Percentiles rank a stretch among this genome's conserved stretches.
Evolutionary conservation across 1,140 invertebrate species (phyloP).

Genomic region (Ceratitis capitata): DNA sequence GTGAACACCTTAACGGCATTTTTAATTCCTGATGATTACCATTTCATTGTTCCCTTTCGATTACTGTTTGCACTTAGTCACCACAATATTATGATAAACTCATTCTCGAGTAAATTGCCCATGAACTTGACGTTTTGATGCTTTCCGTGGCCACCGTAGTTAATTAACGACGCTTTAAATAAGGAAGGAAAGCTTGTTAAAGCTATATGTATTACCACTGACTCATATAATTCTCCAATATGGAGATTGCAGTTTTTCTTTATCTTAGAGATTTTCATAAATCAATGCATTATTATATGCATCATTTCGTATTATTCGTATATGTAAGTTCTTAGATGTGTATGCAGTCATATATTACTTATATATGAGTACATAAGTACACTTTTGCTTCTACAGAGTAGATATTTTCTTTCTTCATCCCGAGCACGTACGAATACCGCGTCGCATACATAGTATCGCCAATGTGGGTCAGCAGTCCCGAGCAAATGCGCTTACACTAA

Average conservation of each 20-base stretch:
- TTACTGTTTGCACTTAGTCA: no score
- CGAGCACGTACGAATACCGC: not conserved
- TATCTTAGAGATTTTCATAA: not conserved
- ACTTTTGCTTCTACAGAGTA: not conserved
- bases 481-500: not conserved
- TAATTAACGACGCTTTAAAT: not conserved
- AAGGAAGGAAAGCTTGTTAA: not conserved
- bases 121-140: not conserved
- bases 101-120: no score
- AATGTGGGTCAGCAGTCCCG: conserved; percentile 16
- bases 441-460: not conserved
- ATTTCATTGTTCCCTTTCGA: no score
- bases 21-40: no score
- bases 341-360: no score
- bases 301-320: no score
- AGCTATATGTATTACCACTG: not conserved
- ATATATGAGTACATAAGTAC: not conserved
- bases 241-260: not conserved
- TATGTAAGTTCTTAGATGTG: no score
- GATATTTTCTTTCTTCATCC: not conserved
- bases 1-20: no score
- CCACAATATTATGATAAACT: no score
- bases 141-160: not conserved
- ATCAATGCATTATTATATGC: not conserved
- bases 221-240: not conserved